These are phyloP conservation scores for Pseudoatta argentina DNA, from an alignment of 1,140 invertebrate species.

Conservation along the genomic window DNA sequence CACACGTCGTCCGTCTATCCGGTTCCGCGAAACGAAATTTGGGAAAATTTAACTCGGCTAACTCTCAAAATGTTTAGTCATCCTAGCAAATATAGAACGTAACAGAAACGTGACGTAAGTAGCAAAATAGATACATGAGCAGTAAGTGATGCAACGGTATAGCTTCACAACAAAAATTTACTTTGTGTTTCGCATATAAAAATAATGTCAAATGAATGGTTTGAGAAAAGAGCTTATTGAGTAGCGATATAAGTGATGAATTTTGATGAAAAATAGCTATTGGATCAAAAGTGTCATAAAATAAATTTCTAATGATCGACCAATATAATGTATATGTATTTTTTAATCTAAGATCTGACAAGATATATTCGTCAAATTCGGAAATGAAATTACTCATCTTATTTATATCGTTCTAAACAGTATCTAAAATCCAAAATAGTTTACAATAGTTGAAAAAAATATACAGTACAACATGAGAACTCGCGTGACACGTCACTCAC, in stretches of 20 bases:
- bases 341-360: conserved; percentile 24
- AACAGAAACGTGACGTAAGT: conserved; percentile 35
- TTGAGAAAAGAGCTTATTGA: conserved; percentile 31
- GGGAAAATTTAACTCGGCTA: conserved; percentile 65
- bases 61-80: conserved; percentile 44
- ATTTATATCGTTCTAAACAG: background rate
- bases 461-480: background rate
- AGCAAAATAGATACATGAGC: conserved; percentile 22
- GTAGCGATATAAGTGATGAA: conserved; percentile 16
- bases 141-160: background rate
- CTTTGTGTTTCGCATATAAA: conserved; percentile 3
- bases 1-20: conserved; percentile 64
- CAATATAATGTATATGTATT: background rate
- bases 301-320: conserved; percentile 64
- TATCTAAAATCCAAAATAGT: background rate
- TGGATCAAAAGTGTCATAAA: conserved; percentile 34
- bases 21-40: conserved; percentile 59
- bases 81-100: conserved; percentile 13
- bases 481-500: background rate
- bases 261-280: conserved; percentile 32
- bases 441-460: background rate
- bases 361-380: conserved; percentile 31
- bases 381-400: conserved; percentile 28
- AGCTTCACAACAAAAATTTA: background rate
- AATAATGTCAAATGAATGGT: conserved; percentile 15